phyloP scores from a whole-genome alignment of 2,113 vertebrate species.

The Echinops telfairi region DNA sequence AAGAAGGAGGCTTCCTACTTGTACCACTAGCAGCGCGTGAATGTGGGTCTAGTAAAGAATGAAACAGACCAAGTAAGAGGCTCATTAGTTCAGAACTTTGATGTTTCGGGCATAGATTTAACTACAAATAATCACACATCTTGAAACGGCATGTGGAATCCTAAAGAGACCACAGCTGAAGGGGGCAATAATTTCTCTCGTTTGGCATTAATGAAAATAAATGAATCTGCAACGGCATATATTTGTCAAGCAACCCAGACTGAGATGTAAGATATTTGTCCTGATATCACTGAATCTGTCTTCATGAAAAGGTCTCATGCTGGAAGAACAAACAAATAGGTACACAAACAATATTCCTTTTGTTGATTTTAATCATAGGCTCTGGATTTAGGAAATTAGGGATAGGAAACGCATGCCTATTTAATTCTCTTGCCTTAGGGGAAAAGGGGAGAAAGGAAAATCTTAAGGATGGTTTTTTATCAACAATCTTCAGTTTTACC shows the following conservation, averaged over 20 bases:
- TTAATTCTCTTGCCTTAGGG: background rate
- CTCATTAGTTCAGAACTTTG: background rate
- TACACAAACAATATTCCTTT: background rate
- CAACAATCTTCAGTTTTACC: slow-evolving; percentile 38
- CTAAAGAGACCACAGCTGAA: slow-evolving; percentile 37
- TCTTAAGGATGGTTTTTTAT: slow-evolving; percentile 34
- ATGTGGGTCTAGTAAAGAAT: slow-evolving; percentile 21
- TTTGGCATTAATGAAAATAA: slow-evolving; percentile 40
- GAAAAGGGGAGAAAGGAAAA: background rate
- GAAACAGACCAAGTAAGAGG: background rate
- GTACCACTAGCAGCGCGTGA: background rate
- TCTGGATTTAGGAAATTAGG: slow-evolving; percentile 19
- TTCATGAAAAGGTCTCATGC: slow-evolving; percentile 10
- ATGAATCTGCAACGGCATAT: slow-evolving; percentile 17
- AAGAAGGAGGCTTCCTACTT: slow-evolving; percentile 14
- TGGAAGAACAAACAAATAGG: background rate
- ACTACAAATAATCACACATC: slow-evolving; percentile 19
- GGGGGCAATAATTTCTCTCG: slow-evolving; percentile 20
- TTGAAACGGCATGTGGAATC: slow-evolving; percentile 11
- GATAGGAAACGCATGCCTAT: background rate
- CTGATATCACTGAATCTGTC: background rate
- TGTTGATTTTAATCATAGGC: background rate
- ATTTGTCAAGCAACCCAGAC: slow-evolving; percentile 38
- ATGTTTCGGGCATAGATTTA: slow-evolving; percentile 52
- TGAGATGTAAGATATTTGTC: background rate